phyloP scores from a whole-genome alignment of 2,888 invertebrate genomes.

The Nysson spinosus region DNA sequence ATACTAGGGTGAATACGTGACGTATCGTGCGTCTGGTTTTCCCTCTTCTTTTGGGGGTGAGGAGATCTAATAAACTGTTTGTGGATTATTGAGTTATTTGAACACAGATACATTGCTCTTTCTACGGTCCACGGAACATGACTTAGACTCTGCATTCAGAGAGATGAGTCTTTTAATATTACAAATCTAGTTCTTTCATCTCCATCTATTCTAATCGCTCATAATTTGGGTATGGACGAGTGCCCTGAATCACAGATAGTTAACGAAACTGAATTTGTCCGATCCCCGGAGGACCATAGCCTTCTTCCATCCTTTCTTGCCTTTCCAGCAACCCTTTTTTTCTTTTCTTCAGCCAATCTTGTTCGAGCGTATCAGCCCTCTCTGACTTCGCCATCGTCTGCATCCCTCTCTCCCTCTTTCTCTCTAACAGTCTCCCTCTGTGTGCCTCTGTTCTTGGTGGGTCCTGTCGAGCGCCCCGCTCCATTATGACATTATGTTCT shows the following conservation, averaged over 20 bases:
- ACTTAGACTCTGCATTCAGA: no score
- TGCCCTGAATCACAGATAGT: conserved; percentile 61
- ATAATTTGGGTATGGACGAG: conserved; percentile 42
- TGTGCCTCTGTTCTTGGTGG: conserved; percentile 57
- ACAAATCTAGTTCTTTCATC: conserved; percentile 1
- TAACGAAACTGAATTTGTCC: conserved; percentile 58
- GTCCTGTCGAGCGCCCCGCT: conserved; percentile 64
- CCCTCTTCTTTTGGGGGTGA: no score
- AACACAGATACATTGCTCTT: no score
- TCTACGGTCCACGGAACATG: no score
- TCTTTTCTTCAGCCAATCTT: conserved; percentile 20
- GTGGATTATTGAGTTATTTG: no score
- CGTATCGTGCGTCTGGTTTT: no score
- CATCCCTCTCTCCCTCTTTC: conserved; percentile 10
- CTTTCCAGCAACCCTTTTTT: conserved; percentile 26
- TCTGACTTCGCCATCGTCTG: conserved; percentile 3
- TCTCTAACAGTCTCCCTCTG: conserved; percentile 6
- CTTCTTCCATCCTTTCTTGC: background rate
- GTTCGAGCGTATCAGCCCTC: conserved; percentile 19
- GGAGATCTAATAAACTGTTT: no score
- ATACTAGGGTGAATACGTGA: background rate
- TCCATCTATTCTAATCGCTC: conserved; percentile 15
- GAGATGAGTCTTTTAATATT: conserved; percentile 6
- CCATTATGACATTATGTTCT: conserved; percentile 76
- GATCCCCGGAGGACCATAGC: conserved; percentile 12